Evolutionary conservation across 2,888 invertebrate genomes (phyloP).

Genomic region (Dasypolia templi): DNA sequence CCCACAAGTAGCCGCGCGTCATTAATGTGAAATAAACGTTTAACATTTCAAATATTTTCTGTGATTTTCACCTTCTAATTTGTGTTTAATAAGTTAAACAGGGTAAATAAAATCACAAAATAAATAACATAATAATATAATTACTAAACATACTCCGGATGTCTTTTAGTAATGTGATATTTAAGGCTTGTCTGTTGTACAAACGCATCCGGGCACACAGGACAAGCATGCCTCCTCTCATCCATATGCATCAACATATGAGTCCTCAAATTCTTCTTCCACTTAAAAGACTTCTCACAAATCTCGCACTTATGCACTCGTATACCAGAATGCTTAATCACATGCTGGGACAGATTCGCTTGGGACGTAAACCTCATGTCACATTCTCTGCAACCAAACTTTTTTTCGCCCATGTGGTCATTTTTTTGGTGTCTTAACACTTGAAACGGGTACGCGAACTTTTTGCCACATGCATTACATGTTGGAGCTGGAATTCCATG

Average conservation of each 20-base stretch:
- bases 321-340: constrained; percentile 42
- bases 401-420: constrained; percentile 75
- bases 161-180: constrained; percentile 72
- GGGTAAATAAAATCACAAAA: constrained; percentile 31
- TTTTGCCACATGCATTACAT: constrained; percentile 76
- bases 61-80: too few relatives aligned
- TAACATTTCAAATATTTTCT: background rate
- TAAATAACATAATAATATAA: background rate
- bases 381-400: constrained; percentile 67
- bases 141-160: constrained; percentile 68
- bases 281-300: constrained; percentile 72
- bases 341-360: constrained; percentile 60
- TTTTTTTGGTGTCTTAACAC: constrained; percentile 73
- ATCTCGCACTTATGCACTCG: constrained; percentile 68
- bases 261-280: constrained; percentile 56
- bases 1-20: background rate
- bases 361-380: constrained; percentile 63
- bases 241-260: constrained; percentile 75
- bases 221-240: constrained; percentile 71
- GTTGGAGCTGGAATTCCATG: constrained; percentile 74
- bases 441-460: constrained; percentile 72
- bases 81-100: background rate
- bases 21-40: background rate
- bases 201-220: constrained; percentile 74
- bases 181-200: constrained; percentile 74